Evolutionary conservation across 2,113 vertebrate genomes (phyloP), one percentile per base, ranked within the genome.

Genomic region (Bujurquina vittata): DNA sequence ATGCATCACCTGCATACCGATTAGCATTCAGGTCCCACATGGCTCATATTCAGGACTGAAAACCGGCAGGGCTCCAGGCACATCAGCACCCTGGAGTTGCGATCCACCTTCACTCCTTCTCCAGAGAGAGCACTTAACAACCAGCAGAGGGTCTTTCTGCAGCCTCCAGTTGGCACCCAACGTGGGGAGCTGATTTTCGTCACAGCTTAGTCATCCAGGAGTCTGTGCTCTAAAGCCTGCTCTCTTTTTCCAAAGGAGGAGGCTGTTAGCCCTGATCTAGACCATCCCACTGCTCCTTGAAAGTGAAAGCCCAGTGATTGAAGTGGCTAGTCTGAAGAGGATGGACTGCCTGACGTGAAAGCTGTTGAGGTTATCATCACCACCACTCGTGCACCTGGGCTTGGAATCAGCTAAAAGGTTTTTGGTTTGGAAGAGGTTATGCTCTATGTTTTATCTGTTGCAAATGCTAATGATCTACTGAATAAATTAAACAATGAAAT

Each of bases 271-370:
- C 22, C 22, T 61, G 65, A 86, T 75, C 79, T 65, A 69, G 72
- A 80, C 85, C 75, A 40, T 83, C 67, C 88, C 78, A 65, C 74
- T 14, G 73, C 83, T 82, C 84, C 81, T 92, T 87, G 65, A 92
- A 77, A 90, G 43, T 89, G 79, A 93, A 94, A 92, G 89, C 86
- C 55, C 17, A 22, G 75, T 94, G 94, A 93, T 93, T 93, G 88
- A 86, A 94, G 91, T 81, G 89, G 86, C 85, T 58, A 18, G 57
- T 63, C 59, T 82, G 60, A 86, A 91, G 82, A 88, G 80, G 85
- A 80, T 67, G 56, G 87, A 40, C 69, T 58, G 87, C 46, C 63
- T 58, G 79, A 81, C n/a, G 29, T 69, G 84, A 63, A 84, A 72
- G 72, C 72, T 87, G 75, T 89, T 82, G 84, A 92, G 74, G 74